phyloP scores from a whole-genome alignment of 2,113 vertebrate genomes.

The Nothocercus julius region DNA sequence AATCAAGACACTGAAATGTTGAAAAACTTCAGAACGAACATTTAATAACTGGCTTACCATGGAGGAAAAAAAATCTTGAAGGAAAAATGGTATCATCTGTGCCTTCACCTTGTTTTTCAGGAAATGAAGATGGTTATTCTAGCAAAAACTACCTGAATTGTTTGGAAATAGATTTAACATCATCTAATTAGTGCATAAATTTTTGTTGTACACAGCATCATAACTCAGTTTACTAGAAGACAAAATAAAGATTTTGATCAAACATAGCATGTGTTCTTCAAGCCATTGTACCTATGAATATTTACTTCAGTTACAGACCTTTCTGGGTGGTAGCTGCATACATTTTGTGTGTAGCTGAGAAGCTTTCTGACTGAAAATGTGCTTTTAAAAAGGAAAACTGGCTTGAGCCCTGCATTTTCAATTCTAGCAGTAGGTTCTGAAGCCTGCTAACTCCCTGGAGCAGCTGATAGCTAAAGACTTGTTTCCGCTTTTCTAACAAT shows the following conservation, averaged over 20 bases:
- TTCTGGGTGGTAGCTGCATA: conserved; percentile 28
- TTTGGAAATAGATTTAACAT: conserved; percentile 49
- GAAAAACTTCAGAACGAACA: conserved; percentile 8
- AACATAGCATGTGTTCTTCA: not conserved
- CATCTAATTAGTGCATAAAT: not conserved
- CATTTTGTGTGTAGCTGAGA: not conserved
- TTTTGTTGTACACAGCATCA: not conserved
- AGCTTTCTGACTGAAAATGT: not conserved
- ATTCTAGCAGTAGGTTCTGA: conserved; percentile 24
- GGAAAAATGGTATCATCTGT: not conserved
- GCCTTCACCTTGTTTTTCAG: not conserved
- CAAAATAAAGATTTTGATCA: conserved; percentile 45
- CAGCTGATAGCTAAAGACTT: conserved; percentile 68
- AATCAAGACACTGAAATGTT: not conserved
- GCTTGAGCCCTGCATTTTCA: not conserved
- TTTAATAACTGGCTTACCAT: not conserved
- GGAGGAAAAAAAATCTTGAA: conserved; percentile 1
- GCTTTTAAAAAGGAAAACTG: conserved; percentile 17
- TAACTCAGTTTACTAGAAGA: conserved; percentile 6
- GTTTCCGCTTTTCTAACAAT: conserved; percentile 62
- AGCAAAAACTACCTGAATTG: conserved; percentile 14
- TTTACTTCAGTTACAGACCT: conserved; percentile 38
- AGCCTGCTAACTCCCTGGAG: conserved; percentile 61
- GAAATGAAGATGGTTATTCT: not conserved
- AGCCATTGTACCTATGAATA: not conserved